Conservation (phyloP, 2,113 vertebrate genomes). For the Cyprinodon brontotheroides region DNA sequence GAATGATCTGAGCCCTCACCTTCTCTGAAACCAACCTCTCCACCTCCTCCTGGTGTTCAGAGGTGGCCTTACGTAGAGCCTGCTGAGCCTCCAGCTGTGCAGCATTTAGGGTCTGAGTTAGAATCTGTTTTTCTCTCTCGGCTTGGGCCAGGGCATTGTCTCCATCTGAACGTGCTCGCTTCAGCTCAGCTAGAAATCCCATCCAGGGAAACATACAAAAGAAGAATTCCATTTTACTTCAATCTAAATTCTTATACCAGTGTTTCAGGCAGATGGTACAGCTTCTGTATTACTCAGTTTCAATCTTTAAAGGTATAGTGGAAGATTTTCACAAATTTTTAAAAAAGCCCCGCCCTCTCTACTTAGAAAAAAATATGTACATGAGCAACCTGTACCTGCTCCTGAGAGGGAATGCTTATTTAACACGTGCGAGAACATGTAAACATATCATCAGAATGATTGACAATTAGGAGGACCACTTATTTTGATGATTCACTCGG, state of each 20-base stretch:
- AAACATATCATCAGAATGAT: too few species aligned
- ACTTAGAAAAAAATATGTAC: too few species aligned
- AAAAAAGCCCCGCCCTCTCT: too few species aligned
- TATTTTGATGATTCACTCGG: too few species aligned
- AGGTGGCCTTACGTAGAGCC: slow-evolving; percentile 76
- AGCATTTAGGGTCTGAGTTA: slow-evolving; percentile 75
- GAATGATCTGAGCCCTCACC: slow-evolving; percentile 64
- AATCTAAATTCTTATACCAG: neutral
- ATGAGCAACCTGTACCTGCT: too few species aligned
- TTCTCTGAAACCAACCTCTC: slow-evolving; percentile 84
- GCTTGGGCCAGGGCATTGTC: slow-evolving; percentile 64
- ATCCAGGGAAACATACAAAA: slow-evolving; percentile 10
- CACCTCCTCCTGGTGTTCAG: slow-evolving; percentile 83
- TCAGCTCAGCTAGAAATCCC: slow-evolving; percentile 79
- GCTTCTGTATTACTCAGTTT: neutral
- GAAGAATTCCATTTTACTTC: neutral
- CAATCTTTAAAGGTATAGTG: too few species aligned
- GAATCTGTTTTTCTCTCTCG: slow-evolving; percentile 80
- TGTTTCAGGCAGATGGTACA: neutral
- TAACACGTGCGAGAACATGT: too few species aligned
- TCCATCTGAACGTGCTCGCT: slow-evolving; percentile 73
- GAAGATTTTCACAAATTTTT: too few species aligned
- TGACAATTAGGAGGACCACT: too few species aligned
- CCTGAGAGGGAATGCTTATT: too few species aligned
- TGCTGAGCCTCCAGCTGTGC: slow-evolving; percentile 82